A percentile compares a stretch with the other conserved stretches of the same genome.
These are phyloP conservation scores for Erebia ligea DNA, from an alignment of 2,888 invertebrate species.

Conservation along the genomic window DNA sequence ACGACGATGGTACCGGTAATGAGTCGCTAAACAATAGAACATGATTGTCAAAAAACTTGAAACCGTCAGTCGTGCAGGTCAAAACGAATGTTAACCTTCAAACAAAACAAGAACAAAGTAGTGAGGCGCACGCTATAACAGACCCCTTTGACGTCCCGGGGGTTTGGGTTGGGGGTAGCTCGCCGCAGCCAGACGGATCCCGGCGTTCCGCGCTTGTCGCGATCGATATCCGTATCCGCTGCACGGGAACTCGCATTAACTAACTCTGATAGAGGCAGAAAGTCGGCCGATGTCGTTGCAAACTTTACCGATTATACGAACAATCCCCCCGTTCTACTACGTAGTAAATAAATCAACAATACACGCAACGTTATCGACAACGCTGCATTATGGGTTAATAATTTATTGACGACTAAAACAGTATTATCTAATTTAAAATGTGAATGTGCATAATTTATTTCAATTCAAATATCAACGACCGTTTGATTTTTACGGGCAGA, in stretches of 20 bases:
- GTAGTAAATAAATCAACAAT: constrained; percentile 67
- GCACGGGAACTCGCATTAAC: constrained; percentile 77
- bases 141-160: constrained; percentile 61
- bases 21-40: not conserved
- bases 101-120: constrained; percentile 80
- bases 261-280: constrained; percentile 73
- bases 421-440: not conserved
- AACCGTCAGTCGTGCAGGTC: constrained; percentile 50
- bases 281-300: constrained; percentile 77
- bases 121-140: constrained; percentile 70
- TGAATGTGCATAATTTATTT: not conserved
- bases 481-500: not conserved
- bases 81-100: constrained; percentile 80
- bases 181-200: constrained; percentile 71
- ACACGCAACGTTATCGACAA: constrained; percentile 43
- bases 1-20: not conserved
- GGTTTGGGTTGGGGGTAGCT: constrained; percentile 61
- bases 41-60: constrained; percentile 22
- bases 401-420: not conserved
- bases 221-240: constrained; percentile 78
- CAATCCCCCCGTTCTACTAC: constrained; percentile 60
- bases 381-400: constrained; percentile 14
- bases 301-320: constrained; percentile 77
- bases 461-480: constrained; percentile 2
- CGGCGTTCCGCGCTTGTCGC: constrained; percentile 74